phyloP scores from a whole-genome alignment of 2,113 vertebrate species.

The Polypterus bichir region DNA sequence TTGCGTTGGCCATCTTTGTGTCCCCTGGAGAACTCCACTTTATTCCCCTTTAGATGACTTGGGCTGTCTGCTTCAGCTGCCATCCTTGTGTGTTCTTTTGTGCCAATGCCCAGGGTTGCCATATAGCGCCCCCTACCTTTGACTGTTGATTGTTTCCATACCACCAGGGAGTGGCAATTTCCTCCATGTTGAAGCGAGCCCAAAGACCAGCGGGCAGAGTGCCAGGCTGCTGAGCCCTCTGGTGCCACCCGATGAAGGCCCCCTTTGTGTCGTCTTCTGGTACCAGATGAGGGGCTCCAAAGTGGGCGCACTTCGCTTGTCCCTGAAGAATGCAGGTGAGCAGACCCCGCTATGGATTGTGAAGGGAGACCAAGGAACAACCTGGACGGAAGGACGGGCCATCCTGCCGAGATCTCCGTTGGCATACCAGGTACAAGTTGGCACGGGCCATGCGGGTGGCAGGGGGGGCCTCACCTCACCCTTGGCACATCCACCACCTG shows the following conservation, averaged over 20 bases:
- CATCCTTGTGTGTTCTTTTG: too few species aligned
- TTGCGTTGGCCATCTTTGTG: too few species aligned
- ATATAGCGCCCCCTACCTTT: too few species aligned
- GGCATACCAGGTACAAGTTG: constrained; percentile 69
- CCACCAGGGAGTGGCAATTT: constrained; percentile 63
- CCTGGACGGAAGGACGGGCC: constrained; percentile 85
- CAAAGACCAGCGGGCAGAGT: constrained; percentile 59
- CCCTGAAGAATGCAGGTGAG: constrained; percentile 64
- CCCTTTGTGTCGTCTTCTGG: constrained; percentile 81
- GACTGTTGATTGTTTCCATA: not conserved
- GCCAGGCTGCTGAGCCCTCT: constrained; percentile 75
- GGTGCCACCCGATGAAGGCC: constrained; percentile 63
- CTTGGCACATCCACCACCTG: constrained; percentile 4
- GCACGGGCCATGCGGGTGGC: too few species aligned
- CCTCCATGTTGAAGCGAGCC: constrained; percentile 66
- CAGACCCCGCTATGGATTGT: constrained; percentile 78
- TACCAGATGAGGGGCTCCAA: constrained; percentile 74
- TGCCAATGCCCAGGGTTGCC: too few species aligned
- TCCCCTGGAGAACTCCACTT: too few species aligned
- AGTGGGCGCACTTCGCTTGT: constrained; percentile 65
- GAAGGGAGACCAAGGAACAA: constrained; percentile 71
- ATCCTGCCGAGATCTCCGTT: constrained; percentile 78
- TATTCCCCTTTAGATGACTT: too few species aligned
- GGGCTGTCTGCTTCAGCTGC: too few species aligned
- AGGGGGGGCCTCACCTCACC: too few species aligned